Conservation (phyloP, 2,113 vertebrate species). For the Sylvia atricapilla region DNA sequence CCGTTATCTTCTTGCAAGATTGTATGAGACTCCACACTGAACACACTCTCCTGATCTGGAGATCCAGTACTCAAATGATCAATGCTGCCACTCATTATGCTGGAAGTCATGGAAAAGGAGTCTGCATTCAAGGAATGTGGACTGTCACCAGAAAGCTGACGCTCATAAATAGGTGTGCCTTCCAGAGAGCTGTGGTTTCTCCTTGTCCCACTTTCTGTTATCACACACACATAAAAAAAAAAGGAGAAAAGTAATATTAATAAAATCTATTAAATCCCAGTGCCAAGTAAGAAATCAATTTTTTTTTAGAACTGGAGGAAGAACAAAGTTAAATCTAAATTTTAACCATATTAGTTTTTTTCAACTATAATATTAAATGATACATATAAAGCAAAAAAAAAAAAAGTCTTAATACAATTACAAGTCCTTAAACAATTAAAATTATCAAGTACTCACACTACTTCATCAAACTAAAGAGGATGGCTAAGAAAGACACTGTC, state of each 20-base stretch:
- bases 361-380: not conserved
- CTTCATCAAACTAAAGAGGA: not conserved
- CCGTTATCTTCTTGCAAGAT: constrained; percentile 49
- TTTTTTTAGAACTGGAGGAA: not conserved
- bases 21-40: constrained; percentile 37
- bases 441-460: not conserved
- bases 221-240: not conserved
- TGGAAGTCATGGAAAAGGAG: constrained; percentile 73
- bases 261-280: not conserved
- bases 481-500: not conserved
- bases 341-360: not conserved
- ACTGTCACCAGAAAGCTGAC: constrained; percentile 69
- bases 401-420: not conserved
- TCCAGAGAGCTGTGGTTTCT: constrained; percentile 66
- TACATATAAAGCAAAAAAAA: not conserved
- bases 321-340: not conserved
- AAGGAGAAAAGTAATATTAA: not conserved
- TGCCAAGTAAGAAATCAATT: not conserved
- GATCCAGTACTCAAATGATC: constrained; percentile 76
- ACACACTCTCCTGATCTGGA: constrained; percentile 69
- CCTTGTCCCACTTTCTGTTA: constrained; percentile 57
- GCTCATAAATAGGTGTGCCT: constrained; percentile 69
- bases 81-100: constrained; percentile 72
- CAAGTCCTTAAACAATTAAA: not conserved
- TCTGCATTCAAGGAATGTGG: constrained; percentile 77